These are phyloP conservation scores for Drosophila lacteicornis DNA, from an alignment of 1,140 invertebrate species.

Conservation along the genomic window DNA sequence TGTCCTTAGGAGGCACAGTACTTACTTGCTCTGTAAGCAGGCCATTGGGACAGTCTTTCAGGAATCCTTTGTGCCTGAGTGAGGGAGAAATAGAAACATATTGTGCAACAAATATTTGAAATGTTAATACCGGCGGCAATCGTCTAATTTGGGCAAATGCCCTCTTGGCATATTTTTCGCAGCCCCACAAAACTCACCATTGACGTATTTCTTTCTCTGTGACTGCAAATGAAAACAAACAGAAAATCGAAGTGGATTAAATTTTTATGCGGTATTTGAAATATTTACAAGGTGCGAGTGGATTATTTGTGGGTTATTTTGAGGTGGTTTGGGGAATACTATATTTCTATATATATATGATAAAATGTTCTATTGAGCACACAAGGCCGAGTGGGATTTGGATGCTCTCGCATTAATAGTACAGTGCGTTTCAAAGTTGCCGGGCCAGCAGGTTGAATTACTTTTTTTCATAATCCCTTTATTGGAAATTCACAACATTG, in stretches of 20 bases:
- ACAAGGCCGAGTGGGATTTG: slow-evolving; percentile 1
- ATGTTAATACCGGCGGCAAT: background rate
- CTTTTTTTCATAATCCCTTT: background rate
- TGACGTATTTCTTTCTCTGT: slow-evolving; percentile 94
- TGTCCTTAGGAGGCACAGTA: slow-evolving; percentile 26
- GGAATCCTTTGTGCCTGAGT: slow-evolving; percentile 96
- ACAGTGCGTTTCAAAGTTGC: slow-evolving; percentile 13
- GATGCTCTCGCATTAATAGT: background rate
- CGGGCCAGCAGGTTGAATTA: too few species aligned
- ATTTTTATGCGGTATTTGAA: slow-evolving; percentile 41
- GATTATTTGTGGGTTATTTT: slow-evolving; percentile 33
- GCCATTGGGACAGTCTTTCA: slow-evolving; percentile 97
- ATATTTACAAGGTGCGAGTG: slow-evolving; percentile 52
- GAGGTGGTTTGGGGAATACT: background rate
- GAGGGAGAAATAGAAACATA: background rate
- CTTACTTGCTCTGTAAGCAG: slow-evolving; percentile 95
- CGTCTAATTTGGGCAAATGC: background rate
- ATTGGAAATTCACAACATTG: background rate
- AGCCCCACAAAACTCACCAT: slow-evolving; percentile 88
- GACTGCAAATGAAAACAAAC: slow-evolving; percentile 87
- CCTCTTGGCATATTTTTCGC: background rate
- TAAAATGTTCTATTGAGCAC: background rate
- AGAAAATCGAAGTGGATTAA: slow-evolving; percentile 48
- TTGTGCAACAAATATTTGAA: background rate
- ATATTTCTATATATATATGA: background rate